phyloP scores from a whole-genome alignment of 2,113 vertebrate genomes.

The Chrysochloris asiatica region DNA sequence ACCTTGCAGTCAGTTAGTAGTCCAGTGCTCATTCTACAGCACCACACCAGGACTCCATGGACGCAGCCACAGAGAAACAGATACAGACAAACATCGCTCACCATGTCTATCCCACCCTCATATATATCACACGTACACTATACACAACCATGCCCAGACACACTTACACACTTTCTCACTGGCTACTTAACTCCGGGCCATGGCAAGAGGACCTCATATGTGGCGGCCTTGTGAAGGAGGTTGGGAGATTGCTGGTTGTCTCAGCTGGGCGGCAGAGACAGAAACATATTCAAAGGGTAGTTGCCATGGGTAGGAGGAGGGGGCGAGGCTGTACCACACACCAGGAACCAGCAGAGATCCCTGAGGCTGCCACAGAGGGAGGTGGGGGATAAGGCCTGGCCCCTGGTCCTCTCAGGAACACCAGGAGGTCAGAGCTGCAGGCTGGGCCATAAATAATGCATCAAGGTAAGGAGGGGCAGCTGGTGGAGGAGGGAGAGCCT shows the following conservation, averaged over 20 bases:
- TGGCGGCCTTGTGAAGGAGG: no score
- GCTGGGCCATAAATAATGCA: conserved; percentile 65
- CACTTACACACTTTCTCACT: not conserved
- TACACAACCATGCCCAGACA: not conserved
- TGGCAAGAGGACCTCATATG: no score
- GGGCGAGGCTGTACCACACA: not conserved
- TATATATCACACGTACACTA: not conserved
- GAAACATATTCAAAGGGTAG: not conserved
- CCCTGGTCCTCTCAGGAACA: conserved; percentile 32
- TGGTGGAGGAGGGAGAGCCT: not conserved
- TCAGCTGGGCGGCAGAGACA: not conserved
- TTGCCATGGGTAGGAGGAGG: not conserved
- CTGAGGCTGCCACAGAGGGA: not conserved
- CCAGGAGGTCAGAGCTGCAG: conserved; percentile 2
- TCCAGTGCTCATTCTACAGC: no score
- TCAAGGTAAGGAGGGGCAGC: not conserved
- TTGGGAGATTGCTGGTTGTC: not conserved
- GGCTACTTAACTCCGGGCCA: no score
- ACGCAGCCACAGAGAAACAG: no score
- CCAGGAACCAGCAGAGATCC: not conserved
- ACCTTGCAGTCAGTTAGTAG: no score
- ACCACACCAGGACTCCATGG: no score
- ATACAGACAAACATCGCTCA: not conserved
- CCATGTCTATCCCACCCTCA: not conserved
- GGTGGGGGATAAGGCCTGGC: not conserved